Base-by-base conservation (phyloP, 2,888 invertebrate genomes). In the Notodonta ziczac region DNA sequence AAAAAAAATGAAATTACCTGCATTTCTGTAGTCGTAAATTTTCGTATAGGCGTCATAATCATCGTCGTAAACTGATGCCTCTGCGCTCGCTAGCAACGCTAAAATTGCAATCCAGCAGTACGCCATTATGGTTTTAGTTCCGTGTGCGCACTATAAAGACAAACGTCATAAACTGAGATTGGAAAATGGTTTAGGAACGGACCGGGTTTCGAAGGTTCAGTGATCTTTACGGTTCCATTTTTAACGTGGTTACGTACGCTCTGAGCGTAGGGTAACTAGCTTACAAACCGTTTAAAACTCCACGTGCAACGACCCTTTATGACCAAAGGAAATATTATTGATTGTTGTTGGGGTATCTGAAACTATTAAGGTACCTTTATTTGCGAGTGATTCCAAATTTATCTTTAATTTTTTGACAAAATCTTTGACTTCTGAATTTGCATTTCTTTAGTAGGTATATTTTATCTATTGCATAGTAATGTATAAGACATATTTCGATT, bases 11-110 rank as follows among this genome's bases (percentile, higher is more conserved):
- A 52, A 39, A 51, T 89, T 86, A 93, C 93, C 93, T 82, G 92
- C 80, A 70, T 71, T 84, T 74, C 83, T 86, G 81, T 87, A 90
- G 81, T 93, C 91, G 72, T 91, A 91, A 60, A 76, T 69, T 72
- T 87, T 90, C 12, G 91, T 91, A 72, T 91, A 93, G 0, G 86
- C 81, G 69, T 93, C 93, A 80, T 93, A 93, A 67, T 94, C 92
- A 58, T 93, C 92, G 69, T 93, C 92, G 73, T 92, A 93, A 5
- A 92, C 71, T 5, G 92, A 82, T 0, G 87, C 91, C 32, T 88
- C 83, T 5, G 81, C 66, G 66, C 70, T 81, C 50, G 79, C 80
- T 59, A 87, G 70, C 53, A 89, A 78, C 57, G 83, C 78, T 60
- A 84, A 77, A 55, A 82, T 72, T 69, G 87, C 71, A 52, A 86